Percentiles rank a stretch among this genome's conserved stretches.
Evolutionary conservation across 1,140 invertebrate genomes (phyloP).

Genomic region (Planococcus citri): DNA sequence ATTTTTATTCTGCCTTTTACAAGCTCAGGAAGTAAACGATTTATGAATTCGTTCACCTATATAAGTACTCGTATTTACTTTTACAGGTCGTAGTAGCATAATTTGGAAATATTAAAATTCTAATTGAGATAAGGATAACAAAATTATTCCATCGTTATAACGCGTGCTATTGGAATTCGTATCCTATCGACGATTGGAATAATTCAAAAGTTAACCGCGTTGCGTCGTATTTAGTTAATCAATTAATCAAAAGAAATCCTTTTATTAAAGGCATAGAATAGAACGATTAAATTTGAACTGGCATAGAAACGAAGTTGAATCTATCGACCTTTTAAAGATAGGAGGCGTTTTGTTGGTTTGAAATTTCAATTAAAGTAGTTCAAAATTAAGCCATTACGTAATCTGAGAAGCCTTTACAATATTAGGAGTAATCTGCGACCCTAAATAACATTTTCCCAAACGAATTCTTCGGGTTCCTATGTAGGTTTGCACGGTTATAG

Average conservation of each 20-base stretch:
- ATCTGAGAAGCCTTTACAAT: constrained; percentile 14
- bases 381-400: constrained; percentile 19
- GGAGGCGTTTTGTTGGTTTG: constrained; percentile 10
- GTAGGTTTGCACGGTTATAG: no score
- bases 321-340: constrained; percentile 9
- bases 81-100: no score
- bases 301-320: neutral
- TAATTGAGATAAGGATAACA: no score
- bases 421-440: constrained; percentile 12
- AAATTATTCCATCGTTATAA: no score
- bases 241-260: constrained; percentile 1
- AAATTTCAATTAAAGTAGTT: constrained; percentile 20
- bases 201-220: constrained; percentile 2
- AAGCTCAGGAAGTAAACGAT: neutral
- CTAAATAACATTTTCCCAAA: neutral
- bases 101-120: no score
- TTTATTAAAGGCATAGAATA: neutral
- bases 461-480: neutral
- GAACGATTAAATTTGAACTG: constrained; percentile 15
- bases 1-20: neutral
- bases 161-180: neutral
- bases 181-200: neutral
- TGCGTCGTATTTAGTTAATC: neutral
- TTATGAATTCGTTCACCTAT: neutral
- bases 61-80: no score